These are phyloP conservation scores for Zeus faber DNA, from an alignment of 2,113 vertebrate genomes.

Conservation along the genomic window DNA sequence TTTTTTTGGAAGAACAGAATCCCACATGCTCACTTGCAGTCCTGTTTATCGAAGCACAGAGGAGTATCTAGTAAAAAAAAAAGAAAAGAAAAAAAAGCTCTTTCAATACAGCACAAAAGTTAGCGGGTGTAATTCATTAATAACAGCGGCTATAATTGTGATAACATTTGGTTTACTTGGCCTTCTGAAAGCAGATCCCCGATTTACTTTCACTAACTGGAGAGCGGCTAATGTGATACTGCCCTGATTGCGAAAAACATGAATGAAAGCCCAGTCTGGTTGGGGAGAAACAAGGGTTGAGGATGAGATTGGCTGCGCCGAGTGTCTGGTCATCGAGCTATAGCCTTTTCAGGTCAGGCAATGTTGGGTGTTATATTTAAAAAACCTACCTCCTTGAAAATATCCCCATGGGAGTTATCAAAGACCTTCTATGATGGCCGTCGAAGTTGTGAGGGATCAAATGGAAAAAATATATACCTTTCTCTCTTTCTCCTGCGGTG, in stretches of 20 bases:
- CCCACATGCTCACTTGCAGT: too few species aligned
- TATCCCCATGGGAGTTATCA: conserved; percentile 53
- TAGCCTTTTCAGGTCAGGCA: conserved; percentile 33
- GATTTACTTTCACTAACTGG: conserved; percentile 3
- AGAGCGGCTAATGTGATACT: conserved; percentile 40
- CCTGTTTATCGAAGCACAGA: too few species aligned
- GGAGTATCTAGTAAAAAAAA: not conserved
- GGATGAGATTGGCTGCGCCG: conserved; percentile 36
- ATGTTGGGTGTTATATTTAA: conserved; percentile 55
- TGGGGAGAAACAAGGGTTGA: conserved; percentile 48
- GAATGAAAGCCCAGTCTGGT: conserved; percentile 36
- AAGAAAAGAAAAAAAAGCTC: not conserved
- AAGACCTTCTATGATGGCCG: conserved; percentile 47
- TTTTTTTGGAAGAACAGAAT: too few species aligned
- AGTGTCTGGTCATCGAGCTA: conserved; percentile 25
- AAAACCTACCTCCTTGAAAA: conserved; percentile 47
- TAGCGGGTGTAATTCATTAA: not conserved
- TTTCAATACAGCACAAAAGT: not conserved
- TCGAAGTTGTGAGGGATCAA: conserved; percentile 47
- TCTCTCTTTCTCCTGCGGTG: conserved; percentile 26
- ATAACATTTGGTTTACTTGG: conserved; percentile 13
- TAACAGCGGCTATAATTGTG: not conserved
- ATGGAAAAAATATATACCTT: conserved; percentile 49
- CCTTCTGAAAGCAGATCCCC: conserved; percentile 16
- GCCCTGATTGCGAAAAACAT: conserved; percentile 29